Evolutionary conservation across 2,113 vertebrate species (phyloP).

Genomic region (Lucifuga dentata): DNA sequence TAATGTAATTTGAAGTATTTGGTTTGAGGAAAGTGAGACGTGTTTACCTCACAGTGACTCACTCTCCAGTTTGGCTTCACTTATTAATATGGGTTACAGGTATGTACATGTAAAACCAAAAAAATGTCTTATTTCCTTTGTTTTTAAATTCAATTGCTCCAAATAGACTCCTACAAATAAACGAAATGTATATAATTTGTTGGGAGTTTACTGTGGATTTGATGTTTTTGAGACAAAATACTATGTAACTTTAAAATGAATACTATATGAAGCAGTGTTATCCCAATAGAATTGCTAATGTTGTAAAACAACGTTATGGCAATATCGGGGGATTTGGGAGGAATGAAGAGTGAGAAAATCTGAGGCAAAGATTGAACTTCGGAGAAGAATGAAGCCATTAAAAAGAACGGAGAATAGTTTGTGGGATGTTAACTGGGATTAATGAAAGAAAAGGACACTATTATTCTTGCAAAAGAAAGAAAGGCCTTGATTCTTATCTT

Average conservation of each 20-base stretch:
- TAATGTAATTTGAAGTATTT: background rate
- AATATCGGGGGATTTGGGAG: constrained; percentile 20
- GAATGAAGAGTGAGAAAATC: constrained; percentile 8
- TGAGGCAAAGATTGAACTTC: constrained; percentile 30
- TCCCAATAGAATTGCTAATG: constrained; percentile 1
- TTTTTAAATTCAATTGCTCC: constrained; percentile 32
- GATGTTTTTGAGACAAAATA: constrained; percentile 11
- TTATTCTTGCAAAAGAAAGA: constrained; percentile 17
- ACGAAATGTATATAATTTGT: constrained; percentile 17
- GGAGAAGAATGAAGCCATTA: constrained; percentile 35
- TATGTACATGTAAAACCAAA: too few relatives aligned
- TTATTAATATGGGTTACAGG: too few relatives aligned
- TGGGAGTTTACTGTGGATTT: background rate
- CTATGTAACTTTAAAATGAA: constrained; percentile 23
- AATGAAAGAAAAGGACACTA: constrained; percentile 29
- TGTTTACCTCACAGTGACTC: background rate
- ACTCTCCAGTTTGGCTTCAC: background rate
- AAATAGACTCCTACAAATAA: constrained; percentile 18
- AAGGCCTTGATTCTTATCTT: background rate
- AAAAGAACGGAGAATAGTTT: constrained; percentile 2
- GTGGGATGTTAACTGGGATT: constrained; percentile 15
- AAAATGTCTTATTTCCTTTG: background rate
- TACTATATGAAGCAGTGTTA: background rate
- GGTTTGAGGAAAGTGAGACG: background rate
- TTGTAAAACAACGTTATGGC: background rate